A percentile compares a stretch with the other conserved stretches of the same genome.
Evolutionary conservation across 2,797 vertebrate genomes (phyloP).

Genomic region (Acanthurus leucopareius): DNA sequence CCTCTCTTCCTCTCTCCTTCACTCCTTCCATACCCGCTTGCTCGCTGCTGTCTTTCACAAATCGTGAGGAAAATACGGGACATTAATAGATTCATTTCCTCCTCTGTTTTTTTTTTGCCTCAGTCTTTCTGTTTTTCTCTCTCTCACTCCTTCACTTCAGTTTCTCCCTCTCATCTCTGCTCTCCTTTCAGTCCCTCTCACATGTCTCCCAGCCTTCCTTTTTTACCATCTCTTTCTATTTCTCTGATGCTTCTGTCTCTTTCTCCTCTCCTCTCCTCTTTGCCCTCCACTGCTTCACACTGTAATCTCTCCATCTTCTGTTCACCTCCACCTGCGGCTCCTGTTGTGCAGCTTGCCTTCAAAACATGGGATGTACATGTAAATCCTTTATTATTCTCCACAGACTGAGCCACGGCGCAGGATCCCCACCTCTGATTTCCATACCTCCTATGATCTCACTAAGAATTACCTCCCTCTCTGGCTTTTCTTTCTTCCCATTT

Average conservation of each 20-base stretch:
- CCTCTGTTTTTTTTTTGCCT: slow-evolving; percentile 34
- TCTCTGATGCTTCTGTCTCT: slow-evolving; percentile 21
- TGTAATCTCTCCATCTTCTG: slow-evolving; percentile 59
- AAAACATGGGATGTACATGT: slow-evolving; percentile 55
- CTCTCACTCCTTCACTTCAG: slow-evolving; percentile 3
- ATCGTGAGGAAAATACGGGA: slow-evolving; percentile 32
- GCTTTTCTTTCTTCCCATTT: slow-evolving; percentile 45
- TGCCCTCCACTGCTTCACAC: slow-evolving; percentile 10
- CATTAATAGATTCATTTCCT: slow-evolving; percentile 47
- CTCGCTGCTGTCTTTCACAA: slow-evolving; percentile 41
- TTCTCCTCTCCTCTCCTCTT: slow-evolving; percentile 6
- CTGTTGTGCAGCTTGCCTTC: slow-evolving; percentile 16
- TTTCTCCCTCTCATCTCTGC: slow-evolving; percentile 19
- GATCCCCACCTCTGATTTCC: slow-evolving; percentile 56
- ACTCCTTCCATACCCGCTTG: slow-evolving; percentile 10
- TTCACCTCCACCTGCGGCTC: slow-evolving; percentile 1
- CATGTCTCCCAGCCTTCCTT: slow-evolving; percentile 16
- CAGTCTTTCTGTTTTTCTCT: slow-evolving; percentile 14
- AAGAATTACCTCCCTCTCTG: slow-evolving; percentile 55
- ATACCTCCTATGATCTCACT: slow-evolving; percentile 67
- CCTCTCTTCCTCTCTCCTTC: slow-evolving; percentile 14
- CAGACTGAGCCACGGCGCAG: slow-evolving; percentile 43
- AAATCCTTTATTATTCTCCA: slow-evolving; percentile 63
- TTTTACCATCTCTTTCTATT: slow-evolving; percentile 37
- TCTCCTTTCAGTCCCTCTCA: slow-evolving; percentile 43